Conservation (phyloP, 2,797 vertebrate species). For the Craterocephalus amniculus region DNA sequence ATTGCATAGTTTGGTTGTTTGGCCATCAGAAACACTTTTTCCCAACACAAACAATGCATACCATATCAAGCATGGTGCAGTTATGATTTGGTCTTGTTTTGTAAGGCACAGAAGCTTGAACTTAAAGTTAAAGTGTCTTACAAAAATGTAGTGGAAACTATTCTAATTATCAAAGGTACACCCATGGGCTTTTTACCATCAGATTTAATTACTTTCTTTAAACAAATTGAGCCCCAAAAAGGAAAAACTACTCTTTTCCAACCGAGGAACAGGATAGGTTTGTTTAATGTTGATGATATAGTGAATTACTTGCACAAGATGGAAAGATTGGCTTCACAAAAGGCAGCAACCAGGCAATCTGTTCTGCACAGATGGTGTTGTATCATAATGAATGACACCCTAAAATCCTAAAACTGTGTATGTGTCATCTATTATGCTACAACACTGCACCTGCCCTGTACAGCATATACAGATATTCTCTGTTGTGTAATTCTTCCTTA, state of each 20-base stretch:
- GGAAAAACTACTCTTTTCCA: neutral
- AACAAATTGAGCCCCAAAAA: no score
- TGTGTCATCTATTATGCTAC: slow-evolving; percentile 10
- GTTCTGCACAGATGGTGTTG: slow-evolving; percentile 50
- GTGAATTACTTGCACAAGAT: slow-evolving; percentile 6
- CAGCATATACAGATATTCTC: slow-evolving; percentile 7
- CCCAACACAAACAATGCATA: no score
- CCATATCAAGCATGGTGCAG: no score
- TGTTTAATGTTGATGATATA: neutral
- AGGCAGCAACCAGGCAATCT: slow-evolving; percentile 22
- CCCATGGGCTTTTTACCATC: neutral
- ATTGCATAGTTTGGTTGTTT: neutral
- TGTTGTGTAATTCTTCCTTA: neutral
- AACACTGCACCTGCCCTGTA: slow-evolving; percentile 12
- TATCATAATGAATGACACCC: slow-evolving; percentile 36
- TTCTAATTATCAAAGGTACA: no score
- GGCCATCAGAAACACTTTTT: no score
- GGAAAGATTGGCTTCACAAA: slow-evolving; percentile 21
- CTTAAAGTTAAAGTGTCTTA: no score
- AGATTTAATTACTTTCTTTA: neutral
- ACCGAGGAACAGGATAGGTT: neutral
- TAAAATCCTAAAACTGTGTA: slow-evolving; percentile 29
- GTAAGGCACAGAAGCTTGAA: no score
- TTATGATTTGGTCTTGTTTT: no score
- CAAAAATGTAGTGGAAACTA: neutral